Evolutionary conservation across 2,113 vertebrate genomes (phyloP).

Genomic region (Sebastes schlegelii): DNA sequence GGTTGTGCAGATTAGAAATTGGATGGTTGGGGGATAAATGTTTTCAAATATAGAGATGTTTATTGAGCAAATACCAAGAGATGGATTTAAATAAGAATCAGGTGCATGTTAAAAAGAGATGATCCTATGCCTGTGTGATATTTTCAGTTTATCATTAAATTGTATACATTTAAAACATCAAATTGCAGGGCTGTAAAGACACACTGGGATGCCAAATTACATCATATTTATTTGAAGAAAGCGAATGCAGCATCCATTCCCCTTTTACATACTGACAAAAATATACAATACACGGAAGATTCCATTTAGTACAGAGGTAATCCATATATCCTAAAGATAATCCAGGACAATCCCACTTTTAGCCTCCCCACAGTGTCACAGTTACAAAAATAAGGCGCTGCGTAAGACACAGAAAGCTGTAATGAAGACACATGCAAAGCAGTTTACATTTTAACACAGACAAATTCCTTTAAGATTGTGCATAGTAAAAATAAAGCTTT

Average conservation of each 20-base stretch:
- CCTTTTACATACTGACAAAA: slow-evolving; percentile 54
- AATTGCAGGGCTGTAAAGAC: not conserved
- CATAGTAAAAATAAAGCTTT: slow-evolving; percentile 63
- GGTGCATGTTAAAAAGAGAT: not conserved
- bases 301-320: slow-evolving; percentile 71
- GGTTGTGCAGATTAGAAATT: slow-evolving; percentile 33
- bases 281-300: slow-evolving; percentile 68
- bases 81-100: not conserved
- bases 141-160: not conserved
- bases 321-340: slow-evolving; percentile 69
- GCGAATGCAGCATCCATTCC: slow-evolving; percentile 51
- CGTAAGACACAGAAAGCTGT: slow-evolving; percentile 30
- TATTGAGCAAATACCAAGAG: not conserved
- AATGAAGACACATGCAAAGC: slow-evolving; percentile 67
- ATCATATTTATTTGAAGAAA: slow-evolving; percentile 75
- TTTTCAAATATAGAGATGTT: not conserved
- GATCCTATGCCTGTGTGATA: not conserved
- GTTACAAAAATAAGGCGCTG: slow-evolving; percentile 61
- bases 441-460: slow-evolving; percentile 52
- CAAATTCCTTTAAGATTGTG: slow-evolving; percentile 48
- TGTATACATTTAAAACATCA: not conserved
- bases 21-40: slow-evolving; percentile 11
- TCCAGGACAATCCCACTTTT: slow-evolving; percentile 75
- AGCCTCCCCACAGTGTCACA: slow-evolving; percentile 63
- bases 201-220: slow-evolving; percentile 14